Conservation (phyloP, 2,113 vertebrate genomes). For the Sceloporus undulatus region DNA sequence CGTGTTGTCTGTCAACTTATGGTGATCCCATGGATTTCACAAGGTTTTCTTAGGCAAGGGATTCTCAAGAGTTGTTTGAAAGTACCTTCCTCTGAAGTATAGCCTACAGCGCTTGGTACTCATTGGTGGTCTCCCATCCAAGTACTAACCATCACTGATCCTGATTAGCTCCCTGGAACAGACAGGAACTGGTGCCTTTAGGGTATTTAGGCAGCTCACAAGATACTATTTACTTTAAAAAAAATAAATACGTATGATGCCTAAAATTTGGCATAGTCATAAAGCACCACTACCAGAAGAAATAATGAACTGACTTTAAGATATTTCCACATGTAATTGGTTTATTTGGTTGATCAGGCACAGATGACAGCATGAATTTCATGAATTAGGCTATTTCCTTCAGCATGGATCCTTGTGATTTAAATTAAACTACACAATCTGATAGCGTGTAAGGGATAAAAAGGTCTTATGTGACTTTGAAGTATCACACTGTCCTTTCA, state of each 20-base stretch:
- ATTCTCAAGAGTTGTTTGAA: too few species aligned
- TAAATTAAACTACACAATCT: neutral
- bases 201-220: too few species aligned
- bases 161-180: too few species aligned
- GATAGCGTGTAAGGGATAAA: neutral
- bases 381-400: fast-evolving
- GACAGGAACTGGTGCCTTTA: too few species aligned
- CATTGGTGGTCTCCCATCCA: too few species aligned
- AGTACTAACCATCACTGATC: too few species aligned
- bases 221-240: neutral
- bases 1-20: too few species aligned
- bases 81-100: too few species aligned
- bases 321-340: neutral
- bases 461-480: neutral
- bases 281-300: fast-evolving
- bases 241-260: neutral
- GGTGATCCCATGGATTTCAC: too few species aligned
- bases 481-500: neutral
- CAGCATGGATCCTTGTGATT: neutral
- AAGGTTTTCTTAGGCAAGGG: too few species aligned
- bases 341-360: neutral
- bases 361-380: neutral
- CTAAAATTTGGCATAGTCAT: neutral
- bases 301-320: neutral
- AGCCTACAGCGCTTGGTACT: too few species aligned